These are phyloP conservation scores for Carabus problematicus DNA, from an alignment of 2,888 invertebrate species.

Conservation along the genomic window DNA sequence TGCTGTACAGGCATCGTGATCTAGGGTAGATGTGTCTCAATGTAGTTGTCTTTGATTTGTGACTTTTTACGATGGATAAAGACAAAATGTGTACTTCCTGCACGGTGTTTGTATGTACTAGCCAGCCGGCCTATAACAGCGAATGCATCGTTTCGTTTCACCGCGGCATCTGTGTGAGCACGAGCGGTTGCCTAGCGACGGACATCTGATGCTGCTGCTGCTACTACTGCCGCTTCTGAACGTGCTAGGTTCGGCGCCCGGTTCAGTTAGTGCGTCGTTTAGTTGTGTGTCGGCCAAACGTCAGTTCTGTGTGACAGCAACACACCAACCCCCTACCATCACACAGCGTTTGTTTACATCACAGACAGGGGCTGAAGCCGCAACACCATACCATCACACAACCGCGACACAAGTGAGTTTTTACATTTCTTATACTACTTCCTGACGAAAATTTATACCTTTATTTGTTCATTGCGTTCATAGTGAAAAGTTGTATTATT, in stretches of 20 bases:
- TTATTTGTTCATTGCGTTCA: too few relatives aligned
- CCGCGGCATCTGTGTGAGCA: not conserved
- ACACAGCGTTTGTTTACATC: constrained; percentile 12
- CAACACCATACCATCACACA: not conserved
- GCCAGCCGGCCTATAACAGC: not conserved
- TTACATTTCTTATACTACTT: not conserved
- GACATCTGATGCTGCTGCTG: not conserved
- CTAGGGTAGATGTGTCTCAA: too few relatives aligned
- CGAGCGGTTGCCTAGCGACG: constrained; percentile 13
- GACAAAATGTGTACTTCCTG: too few relatives aligned
- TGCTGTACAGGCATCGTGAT: too few relatives aligned
- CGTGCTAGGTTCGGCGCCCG: not conserved
- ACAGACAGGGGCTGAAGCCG: constrained; percentile 1
- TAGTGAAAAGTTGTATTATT: not conserved
- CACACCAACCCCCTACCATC: not conserved
- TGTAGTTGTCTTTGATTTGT: too few relatives aligned
- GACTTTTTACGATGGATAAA: too few relatives aligned
- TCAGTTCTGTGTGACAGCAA: constrained; percentile 3
- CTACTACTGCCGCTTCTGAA: not conserved
- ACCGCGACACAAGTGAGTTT: constrained; percentile 7
- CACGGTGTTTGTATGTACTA: too few relatives aligned
- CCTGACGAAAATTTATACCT: too few relatives aligned
- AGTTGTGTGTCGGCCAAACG: constrained; percentile 1
- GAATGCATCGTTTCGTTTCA: not conserved
- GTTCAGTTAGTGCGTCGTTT: constrained; percentile 5